Evolutionary conservation across 2,797 vertebrate species (phyloP).

Genomic region (Chaetophractus vellerosus): DNA sequence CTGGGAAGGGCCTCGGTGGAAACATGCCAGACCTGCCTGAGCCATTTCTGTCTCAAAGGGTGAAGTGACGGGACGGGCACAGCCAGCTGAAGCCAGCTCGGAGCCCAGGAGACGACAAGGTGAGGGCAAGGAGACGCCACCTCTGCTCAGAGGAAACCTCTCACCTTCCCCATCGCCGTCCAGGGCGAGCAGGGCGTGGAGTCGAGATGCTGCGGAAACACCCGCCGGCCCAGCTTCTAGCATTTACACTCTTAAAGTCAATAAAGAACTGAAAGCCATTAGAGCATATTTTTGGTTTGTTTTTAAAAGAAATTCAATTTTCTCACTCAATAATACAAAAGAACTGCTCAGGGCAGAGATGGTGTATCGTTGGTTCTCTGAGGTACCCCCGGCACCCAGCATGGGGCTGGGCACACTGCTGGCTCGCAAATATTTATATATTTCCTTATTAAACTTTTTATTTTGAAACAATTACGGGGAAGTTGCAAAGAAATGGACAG

Average conservation of each 20-base stretch:
- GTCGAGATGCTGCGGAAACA: no score
- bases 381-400: no score
- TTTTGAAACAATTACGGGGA: not conserved
- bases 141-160: not conserved
- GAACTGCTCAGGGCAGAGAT: not conserved
- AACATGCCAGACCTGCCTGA: accelerated
- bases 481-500: not conserved
- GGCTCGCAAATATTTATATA: not conserved
- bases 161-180: not conserved
- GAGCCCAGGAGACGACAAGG: not conserved
- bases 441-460: not conserved
- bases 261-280: no score
- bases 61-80: not conserved
- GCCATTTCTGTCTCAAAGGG: not conserved
- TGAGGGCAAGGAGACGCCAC: not conserved
- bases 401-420: not conserved
- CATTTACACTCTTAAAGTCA: no score
- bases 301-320: not conserved
- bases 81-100: accelerated
- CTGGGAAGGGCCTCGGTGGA: not conserved
- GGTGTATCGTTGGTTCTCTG: not conserved
- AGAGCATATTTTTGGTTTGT: no score
- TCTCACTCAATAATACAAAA: not conserved
- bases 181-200: not conserved
- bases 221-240: no score